Base-by-base conservation (phyloP, 2,797 vertebrate genomes). In the Chelonia mydas region DNA sequence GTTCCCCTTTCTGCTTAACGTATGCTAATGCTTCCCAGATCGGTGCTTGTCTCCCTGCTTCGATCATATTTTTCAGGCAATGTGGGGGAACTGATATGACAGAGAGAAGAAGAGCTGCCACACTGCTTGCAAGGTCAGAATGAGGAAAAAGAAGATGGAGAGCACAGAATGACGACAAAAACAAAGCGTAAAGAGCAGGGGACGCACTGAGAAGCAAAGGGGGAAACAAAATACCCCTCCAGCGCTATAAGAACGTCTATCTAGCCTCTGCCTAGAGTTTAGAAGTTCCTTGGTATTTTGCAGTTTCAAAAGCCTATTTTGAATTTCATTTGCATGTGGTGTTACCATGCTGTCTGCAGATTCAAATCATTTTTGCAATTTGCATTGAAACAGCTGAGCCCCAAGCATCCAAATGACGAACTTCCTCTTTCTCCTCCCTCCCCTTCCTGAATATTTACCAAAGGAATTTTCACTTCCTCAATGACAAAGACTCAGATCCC, bases 381-480 rank as follows among this genome's bases (percentile, higher is more conserved):
- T 11, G 55, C 86, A 89, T 88, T 79, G 89, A 90, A 86, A 85
- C 84, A 88, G 72, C 2, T 13, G 25, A 96, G 94, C 89, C 51
- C 84, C 84, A 93, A 84, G 90, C 83, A 92, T 92, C 83, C 95
- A 95, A 77, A 50, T 80, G 37, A n/a, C 76, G 87, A 92, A 96
- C 95, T 97, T 97, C 95, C 96, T 96, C 95, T 97, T 95, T 96
- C 95, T 90, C 90, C 93, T 89, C 90, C 93, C 96, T 94, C 92
- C 93, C 68, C 89, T 97, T 97, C 92, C 96, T 95, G 90, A 27
- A 54, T 83, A 79, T 96, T 95, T 89, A 95, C 89, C 49, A 53
- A 96, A 95, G 33, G n/a, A 90, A 84, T 77, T 97, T 95, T 97
- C 95, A 96, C 85, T 97, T 97, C 96, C 96, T 94, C 94, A 91